Evolutionary conservation across 2,888 invertebrate genomes (phyloP), one percentile per base, ranked within the genome.

Genomic region (Plusia festucae): DNA sequence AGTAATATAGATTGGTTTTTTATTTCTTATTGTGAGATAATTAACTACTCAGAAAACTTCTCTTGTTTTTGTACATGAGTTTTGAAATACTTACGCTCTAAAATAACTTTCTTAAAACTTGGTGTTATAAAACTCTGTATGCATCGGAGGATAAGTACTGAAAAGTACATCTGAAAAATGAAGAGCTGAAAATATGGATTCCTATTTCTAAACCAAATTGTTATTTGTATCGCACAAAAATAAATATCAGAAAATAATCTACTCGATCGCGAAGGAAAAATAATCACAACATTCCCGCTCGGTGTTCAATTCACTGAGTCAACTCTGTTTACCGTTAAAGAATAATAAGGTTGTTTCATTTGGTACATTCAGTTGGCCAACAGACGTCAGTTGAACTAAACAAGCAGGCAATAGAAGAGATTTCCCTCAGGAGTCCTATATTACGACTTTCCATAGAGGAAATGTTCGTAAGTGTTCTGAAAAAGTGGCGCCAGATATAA

Each of bases 371-470:
- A 84, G 87, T 58, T 84, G 81, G 79, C 81, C 82, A 82, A 82
- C 85, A 85, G 83, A 86, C 85, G 88, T 88, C 90, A 90, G 88
- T 88, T 88, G 85, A 87, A 88, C 89, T 88, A 87, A 91, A 93
- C 88, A 91, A 91, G 91, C 90, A 83, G 87, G 91, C 91, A 89
- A 93, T 93, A 90, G 86, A 88, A 86, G 81, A 88, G 87, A 93
- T 93, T 93, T 93, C 93, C 93, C 93, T 64, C 7, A 91, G 86
- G 93, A 85, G 85, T 84, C 76, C 83, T 88, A 90, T 87, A 91
- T 91, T 90, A 91, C 89, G 86, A 88, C 85, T 90, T 90, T 89
- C 84, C 85, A 91, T 88, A 87, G 82, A 84, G 84, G 73, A 85
- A 87, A 85, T 79, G 78, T 82, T 79, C 81, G 81, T 82, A 82